Conservation (phyloP, 2,113 vertebrate species). For the Cynoglossus semilaevis region DNA sequence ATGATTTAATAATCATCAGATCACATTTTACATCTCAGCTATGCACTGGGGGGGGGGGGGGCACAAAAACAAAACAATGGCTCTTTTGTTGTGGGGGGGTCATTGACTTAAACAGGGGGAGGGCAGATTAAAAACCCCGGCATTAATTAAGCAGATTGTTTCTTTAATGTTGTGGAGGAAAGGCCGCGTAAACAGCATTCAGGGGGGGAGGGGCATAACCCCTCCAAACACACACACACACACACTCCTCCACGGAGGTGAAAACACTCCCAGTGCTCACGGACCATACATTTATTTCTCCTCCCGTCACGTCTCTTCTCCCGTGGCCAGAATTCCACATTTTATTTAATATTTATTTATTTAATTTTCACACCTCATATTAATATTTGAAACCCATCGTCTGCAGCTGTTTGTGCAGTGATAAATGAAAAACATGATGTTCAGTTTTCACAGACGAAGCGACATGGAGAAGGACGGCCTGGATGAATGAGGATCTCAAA, state of each 20-base stretch:
- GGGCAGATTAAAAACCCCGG: constrained; percentile 22
- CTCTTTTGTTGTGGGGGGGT: constrained; percentile 14
- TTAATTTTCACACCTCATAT: not conserved
- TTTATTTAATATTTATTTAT: not conserved
- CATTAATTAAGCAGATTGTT: constrained; percentile 52
- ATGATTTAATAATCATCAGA: constrained; percentile 24
- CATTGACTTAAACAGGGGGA: constrained; percentile 18
- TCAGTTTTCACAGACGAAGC: too few relatives aligned
- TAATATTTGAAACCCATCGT: too few relatives aligned
- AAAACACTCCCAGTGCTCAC: not conserved
- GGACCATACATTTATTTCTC: constrained; percentile 2
- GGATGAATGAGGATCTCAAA: too few relatives aligned
- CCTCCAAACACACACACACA: not conserved
- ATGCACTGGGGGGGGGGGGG: not conserved
- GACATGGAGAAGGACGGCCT: too few relatives aligned
- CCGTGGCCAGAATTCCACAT: not conserved
- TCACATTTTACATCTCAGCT: constrained; percentile 14
- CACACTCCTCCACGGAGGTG: constrained; percentile 16
- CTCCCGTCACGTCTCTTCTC: not conserved
- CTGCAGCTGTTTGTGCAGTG: too few relatives aligned
- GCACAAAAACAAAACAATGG: constrained; percentile 27
- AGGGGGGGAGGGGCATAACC: too few relatives aligned
- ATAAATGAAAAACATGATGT: too few relatives aligned
- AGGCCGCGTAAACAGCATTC: constrained; percentile 14
- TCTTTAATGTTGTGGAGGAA: constrained; percentile 26